phyloP scores from a whole-genome alignment of 2,113 vertebrate species.

The Microcebus murinus region DNA sequence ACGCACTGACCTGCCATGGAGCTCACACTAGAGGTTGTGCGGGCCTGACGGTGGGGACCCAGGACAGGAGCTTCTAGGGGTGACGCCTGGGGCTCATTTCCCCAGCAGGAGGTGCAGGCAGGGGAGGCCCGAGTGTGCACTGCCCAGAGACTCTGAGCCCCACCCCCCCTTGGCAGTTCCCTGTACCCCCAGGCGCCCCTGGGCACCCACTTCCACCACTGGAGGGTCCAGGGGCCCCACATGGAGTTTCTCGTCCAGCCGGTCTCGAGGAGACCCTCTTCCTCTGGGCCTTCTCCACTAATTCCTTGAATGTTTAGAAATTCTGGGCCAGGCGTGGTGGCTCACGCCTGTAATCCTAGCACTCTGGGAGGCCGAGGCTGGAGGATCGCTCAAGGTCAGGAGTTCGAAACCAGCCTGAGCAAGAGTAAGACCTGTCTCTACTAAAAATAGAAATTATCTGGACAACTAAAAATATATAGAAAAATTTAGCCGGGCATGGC shows the following conservation, averaged over 20 bases:
- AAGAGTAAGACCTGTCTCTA: too few species aligned
- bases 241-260: not conserved
- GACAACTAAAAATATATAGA: too few species aligned
- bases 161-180: too few species aligned
- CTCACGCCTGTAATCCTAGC: too few species aligned
- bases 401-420: too few species aligned
- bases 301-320: not conserved
- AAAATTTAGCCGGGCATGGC: too few species aligned
- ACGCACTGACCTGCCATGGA: fast-evolving
- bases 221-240: not conserved
- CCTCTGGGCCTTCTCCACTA: not conserved
- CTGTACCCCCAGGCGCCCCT: not conserved
- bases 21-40: not conserved
- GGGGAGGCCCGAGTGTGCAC: too few species aligned
- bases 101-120: not conserved
- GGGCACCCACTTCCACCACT: fast-evolving
- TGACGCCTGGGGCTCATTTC: not conserved
- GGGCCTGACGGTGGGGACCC: fast-evolving
- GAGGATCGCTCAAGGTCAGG: too few species aligned
- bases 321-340: not conserved
- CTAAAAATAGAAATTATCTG: too few species aligned
- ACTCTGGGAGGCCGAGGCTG: too few species aligned
- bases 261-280: not conserved
- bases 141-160: too few species aligned
- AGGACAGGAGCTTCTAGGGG: not conserved